Percentiles rank a stretch among this genome's conserved stretches.
phyloP scores from a whole-genome alignment of 2,797 vertebrate genomes.

The Gambusia yucatana region DNA sequence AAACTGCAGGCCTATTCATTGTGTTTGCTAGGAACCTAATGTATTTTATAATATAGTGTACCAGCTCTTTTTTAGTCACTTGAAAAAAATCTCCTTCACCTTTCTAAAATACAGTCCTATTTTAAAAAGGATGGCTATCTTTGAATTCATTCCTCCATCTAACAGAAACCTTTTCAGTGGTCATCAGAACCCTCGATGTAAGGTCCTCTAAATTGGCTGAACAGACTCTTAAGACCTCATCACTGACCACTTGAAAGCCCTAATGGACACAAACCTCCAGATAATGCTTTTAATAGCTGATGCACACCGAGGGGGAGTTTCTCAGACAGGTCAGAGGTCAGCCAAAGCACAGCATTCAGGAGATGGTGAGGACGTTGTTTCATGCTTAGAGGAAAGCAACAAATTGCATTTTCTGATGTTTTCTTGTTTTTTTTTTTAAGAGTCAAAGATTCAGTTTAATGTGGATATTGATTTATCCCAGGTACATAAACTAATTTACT shows the following conservation, averaged over 20 bases:
- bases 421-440: background rate
- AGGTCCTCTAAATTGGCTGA: background rate
- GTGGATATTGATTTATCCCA: background rate
- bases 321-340: conserved; percentile 21
- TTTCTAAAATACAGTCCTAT: background rate
- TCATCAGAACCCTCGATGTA: background rate
- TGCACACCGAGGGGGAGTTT: background rate
- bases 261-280: background rate
- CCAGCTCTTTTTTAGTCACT: background rate
- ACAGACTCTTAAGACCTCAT: conserved; percentile 11
- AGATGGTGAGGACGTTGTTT: conserved; percentile 1
- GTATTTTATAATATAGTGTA: background rate
- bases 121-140: background rate
- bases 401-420: conserved; percentile 1
- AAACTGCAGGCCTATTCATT: background rate
- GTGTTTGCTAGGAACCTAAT: background rate
- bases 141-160: background rate
- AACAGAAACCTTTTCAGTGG: background rate
- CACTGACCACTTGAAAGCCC: conserved; percentile 11
- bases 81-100: background rate
- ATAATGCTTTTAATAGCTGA: conserved; percentile 11
- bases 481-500: background rate
- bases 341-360: background rate
- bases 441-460: background rate
- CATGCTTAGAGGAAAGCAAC: background rate